A percentile compares a stretch with the other conserved stretches of the same genome.
These are phyloP conservation scores for Thereva nobilitata DNA, from an alignment of 2,888 invertebrate species.

Conservation along the genomic window DNA sequence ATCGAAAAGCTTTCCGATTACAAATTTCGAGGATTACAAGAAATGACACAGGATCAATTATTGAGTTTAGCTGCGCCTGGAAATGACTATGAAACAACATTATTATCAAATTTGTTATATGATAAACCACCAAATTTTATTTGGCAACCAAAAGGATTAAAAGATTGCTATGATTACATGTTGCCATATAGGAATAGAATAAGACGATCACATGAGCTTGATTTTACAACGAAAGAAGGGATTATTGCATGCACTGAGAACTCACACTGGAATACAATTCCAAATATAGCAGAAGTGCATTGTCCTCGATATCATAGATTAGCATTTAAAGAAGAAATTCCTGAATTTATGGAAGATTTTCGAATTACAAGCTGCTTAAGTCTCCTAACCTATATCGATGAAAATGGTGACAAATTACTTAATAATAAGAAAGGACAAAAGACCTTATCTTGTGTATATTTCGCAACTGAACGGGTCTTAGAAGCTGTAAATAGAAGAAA, in stretches of 20 bases:
- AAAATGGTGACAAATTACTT: slow-evolving; percentile 35
- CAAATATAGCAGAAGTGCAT: slow-evolving; percentile 59
- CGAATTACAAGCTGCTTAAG: slow-evolving; percentile 78
- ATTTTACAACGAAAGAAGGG: slow-evolving; percentile 61
- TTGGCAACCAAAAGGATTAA: slow-evolving; percentile 62
- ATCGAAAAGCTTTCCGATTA: slow-evolving; percentile 66
- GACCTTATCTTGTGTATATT: slow-evolving; percentile 65
- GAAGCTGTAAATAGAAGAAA: slow-evolving; percentile 65
- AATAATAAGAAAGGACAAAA: slow-evolving; percentile 59
- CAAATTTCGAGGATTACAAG: slow-evolving; percentile 51
- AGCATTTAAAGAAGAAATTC: slow-evolving; percentile 50
- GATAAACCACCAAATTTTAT: slow-evolving; percentile 71
- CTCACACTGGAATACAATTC: slow-evolving; percentile 51
- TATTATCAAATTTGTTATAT: slow-evolving; percentile 65
- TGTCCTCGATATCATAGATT: slow-evolving; percentile 68
- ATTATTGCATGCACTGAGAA: slow-evolving; percentile 55
- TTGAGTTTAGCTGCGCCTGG: slow-evolving; percentile 51
- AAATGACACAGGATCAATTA: slow-evolving; percentile 49
- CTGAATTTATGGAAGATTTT: slow-evolving; percentile 64
- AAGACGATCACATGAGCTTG: slow-evolving; percentile 48
- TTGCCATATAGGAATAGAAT: slow-evolving; percentile 53
- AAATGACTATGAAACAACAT: slow-evolving; percentile 55
- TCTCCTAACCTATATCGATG: slow-evolving; percentile 66
- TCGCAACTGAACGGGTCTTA: slow-evolving; percentile 72
- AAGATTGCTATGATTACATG: slow-evolving; percentile 47